These are phyloP conservation scores for Caiman crocodilus DNA, from an alignment of 2,797 vertebrate genomes.

Conservation along the genomic window DNA sequence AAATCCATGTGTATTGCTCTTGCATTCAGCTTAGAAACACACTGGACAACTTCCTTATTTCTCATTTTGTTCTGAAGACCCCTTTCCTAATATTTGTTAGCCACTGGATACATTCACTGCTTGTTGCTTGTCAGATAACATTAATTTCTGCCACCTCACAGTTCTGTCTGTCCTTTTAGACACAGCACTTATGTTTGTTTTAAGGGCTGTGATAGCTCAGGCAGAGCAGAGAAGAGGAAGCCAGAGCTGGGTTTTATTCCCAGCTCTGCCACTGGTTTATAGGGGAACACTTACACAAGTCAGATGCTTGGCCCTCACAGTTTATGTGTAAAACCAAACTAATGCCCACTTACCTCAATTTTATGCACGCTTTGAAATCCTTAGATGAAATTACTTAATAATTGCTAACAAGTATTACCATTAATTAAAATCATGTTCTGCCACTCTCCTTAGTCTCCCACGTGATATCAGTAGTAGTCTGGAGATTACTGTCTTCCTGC, in stretches of 20 bases:
- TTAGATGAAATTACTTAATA: not conserved
- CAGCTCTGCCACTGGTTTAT: rapidly evolving
- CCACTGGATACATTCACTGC: not conserved
- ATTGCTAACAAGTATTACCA: too few relatives aligned
- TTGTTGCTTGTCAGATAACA: not conserved
- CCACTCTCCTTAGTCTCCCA: too few relatives aligned
- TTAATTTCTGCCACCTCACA: not conserved
- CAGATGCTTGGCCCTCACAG: not conserved
- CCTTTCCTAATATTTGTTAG: not conserved
- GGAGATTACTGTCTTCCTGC: too few relatives aligned
- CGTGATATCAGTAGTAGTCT: too few relatives aligned
- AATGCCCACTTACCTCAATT: not conserved
- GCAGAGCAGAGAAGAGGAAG: not conserved
- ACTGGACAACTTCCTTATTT: not conserved
- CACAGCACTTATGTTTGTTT: not conserved
- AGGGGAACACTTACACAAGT: not conserved
- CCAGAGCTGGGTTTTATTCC: not conserved
- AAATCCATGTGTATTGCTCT: not conserved
- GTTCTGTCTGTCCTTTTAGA: rapidly evolving
- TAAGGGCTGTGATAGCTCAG: not conserved
- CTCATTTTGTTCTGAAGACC: not conserved
- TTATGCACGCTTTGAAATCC: not conserved
- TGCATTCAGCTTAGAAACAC: not conserved
- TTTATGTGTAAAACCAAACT: not conserved
- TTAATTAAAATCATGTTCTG: too few relatives aligned